Evolutionary conservation across 2,888 invertebrate species (phyloP).

Genomic region (Mythimna albipuncta): DNA sequence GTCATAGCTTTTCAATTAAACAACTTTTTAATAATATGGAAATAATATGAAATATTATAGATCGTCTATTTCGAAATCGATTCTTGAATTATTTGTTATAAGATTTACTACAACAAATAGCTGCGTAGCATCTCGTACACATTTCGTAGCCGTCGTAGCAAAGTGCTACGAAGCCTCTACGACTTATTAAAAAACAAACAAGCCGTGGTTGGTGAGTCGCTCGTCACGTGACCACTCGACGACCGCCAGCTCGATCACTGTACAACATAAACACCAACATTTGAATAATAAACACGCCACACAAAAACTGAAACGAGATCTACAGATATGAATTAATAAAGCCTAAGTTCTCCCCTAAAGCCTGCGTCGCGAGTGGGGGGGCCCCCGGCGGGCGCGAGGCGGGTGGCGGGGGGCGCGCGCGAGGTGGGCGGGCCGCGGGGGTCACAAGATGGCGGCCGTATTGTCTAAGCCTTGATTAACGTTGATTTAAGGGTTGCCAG

Average conservation of each 20-base stretch:
- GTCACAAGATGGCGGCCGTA: slow-evolving; percentile 86
- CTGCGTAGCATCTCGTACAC: slow-evolving; percentile 55
- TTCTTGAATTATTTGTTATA: background rate
- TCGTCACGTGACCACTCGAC: background rate
- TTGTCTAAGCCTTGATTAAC: slow-evolving; percentile 89
- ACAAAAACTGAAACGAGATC: slow-evolving; percentile 73
- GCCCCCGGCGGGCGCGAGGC: slow-evolving; percentile 56
- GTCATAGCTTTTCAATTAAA: background rate
- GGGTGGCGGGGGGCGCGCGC: slow-evolving; percentile 56
- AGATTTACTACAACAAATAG: background rate
- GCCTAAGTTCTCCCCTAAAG: slow-evolving; percentile 79
- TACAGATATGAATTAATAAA: slow-evolving; percentile 79
- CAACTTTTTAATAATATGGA: too few relatives aligned
- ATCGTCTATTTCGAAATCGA: background rate
- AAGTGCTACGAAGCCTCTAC: slow-evolving; percentile 64
- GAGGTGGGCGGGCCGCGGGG: slow-evolving; percentile 60
- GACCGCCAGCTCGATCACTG: slow-evolving; percentile 27
- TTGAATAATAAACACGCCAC: slow-evolving; percentile 73
- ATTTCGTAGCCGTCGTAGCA: slow-evolving; percentile 67
- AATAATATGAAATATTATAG: background rate
- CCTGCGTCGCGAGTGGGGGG: slow-evolving; percentile 70
- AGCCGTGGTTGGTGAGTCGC: background rate
- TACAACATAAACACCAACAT: slow-evolving; percentile 68
- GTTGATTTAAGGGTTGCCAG: slow-evolving; percentile 84
- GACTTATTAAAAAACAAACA: slow-evolving; percentile 43